phyloP scores from a whole-genome alignment of 2,888 invertebrate species.

The Stegophylla sp. region DNA sequence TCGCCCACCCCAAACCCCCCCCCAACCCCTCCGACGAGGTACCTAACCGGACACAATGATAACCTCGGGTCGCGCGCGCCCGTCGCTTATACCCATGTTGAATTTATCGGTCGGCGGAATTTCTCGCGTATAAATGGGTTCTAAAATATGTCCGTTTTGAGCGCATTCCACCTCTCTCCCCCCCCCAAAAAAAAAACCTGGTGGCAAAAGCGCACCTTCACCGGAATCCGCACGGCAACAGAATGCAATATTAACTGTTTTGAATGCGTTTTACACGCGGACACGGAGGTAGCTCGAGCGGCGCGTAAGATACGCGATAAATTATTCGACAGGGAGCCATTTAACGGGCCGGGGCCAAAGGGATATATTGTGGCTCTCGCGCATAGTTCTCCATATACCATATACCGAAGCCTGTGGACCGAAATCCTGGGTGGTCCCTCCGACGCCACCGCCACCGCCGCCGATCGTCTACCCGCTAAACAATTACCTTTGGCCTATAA shows the following conservation, averaged over 20 bases:
- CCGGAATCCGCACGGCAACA: background rate
- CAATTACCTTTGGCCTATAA: too few species aligned
- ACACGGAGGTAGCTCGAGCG: background rate
- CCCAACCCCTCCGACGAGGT: too few species aligned
- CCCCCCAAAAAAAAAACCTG: too few species aligned
- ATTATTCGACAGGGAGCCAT: conserved; percentile 55
- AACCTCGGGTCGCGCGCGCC: background rate
- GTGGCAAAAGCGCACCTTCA: conserved; percentile 6
- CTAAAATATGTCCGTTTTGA: conserved; percentile 50
- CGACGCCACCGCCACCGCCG: too few species aligned
- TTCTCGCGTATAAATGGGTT: conserved; percentile 39
- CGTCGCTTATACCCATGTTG: conserved; percentile 1
- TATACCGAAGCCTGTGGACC: too few species aligned
- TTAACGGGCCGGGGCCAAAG: background rate
- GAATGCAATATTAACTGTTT: conserved; percentile 50
- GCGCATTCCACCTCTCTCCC: too few species aligned
- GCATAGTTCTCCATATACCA: too few species aligned
- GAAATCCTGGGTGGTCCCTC: too few species aligned
- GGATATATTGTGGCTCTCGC: background rate
- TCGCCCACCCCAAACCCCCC: too few species aligned
- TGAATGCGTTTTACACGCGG: background rate
- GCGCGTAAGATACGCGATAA: conserved; percentile 42
- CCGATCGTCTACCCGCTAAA: too few species aligned
- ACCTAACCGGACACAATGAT: conserved; percentile 39
- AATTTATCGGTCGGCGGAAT: conserved; percentile 51